phyloP scores from a whole-genome alignment of 1,140 invertebrate genomes.

The Caenorhabditis briggsae region DNA sequence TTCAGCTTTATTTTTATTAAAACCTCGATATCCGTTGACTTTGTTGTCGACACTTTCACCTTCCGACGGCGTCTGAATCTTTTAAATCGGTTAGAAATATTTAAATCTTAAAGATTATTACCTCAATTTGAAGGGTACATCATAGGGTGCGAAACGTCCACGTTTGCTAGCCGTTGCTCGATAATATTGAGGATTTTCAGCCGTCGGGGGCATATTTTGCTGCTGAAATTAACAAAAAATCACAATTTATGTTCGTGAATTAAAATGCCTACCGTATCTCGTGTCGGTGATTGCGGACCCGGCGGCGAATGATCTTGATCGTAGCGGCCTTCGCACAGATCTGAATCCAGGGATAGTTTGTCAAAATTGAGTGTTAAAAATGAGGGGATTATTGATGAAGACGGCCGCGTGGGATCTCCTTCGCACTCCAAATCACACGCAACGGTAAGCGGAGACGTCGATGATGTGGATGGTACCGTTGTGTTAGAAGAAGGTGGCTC shows the following conservation, averaged over 20 bases:
- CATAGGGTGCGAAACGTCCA: slow-evolving; percentile 11
- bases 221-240: neutral
- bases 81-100: too few relatives aligned
- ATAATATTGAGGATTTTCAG: slow-evolving; percentile 23
- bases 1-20: slow-evolving; percentile 35
- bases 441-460: neutral
- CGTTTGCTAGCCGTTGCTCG: neutral
- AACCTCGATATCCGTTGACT: neutral
- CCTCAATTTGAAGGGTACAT: slow-evolving; percentile 33
- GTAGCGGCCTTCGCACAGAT: slow-evolving; percentile 33
- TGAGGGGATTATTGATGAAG: slow-evolving; percentile 4
- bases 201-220: slow-evolving; percentile 33
- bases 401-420: neutral
- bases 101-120: neutral
- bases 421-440: slow-evolving; percentile 10
- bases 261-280: slow-evolving; percentile 24
- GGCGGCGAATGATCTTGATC: neutral
- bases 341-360: slow-evolving; percentile 16
- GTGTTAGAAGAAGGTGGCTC: slow-evolving; percentile 7
- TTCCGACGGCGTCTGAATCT: slow-evolving; percentile 34
- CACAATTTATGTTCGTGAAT: neutral
- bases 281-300: slow-evolving; percentile 31
- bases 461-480: slow-evolving; percentile 14
- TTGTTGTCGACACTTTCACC: neutral
- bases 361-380: slow-evolving; percentile 39